These are phyloP conservation scores for Mirounga angustirostris DNA, from an alignment of 2,113 vertebrate genomes.

Conservation along the genomic window DNA sequence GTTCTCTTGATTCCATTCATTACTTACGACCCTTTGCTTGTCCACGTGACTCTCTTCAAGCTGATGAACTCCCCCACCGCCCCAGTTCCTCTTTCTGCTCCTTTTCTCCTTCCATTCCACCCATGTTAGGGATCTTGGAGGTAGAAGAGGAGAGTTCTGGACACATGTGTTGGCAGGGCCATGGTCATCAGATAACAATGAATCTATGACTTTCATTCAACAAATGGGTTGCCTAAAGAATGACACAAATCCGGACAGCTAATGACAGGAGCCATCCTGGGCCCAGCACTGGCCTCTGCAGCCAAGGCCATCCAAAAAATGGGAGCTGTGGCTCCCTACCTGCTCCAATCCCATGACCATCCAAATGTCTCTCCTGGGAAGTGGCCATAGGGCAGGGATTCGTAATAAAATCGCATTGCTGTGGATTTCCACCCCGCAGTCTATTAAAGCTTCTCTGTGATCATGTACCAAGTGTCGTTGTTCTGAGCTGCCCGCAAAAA, in stretches of 20 bases:
- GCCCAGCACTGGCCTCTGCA: neutral
- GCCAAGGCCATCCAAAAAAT: neutral
- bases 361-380: neutral
- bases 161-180: neutral
- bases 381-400: neutral
- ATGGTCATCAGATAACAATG: neutral
- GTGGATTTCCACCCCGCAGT: neutral
- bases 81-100: neutral
- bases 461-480: constrained; percentile 41
- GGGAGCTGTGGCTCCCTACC: neutral
- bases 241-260: neutral
- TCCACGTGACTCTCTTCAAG: constrained; percentile 52
- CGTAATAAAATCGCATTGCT: constrained; percentile 36
- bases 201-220: neutral
- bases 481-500: constrained; percentile 53
- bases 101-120: neutral
- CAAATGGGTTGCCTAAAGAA: neutral
- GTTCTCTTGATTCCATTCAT: constrained; percentile 29
- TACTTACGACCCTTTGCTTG: neutral
- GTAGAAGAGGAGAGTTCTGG: neutral
- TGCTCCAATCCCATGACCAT: neutral
- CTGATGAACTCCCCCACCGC: neutral
- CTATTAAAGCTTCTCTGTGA: constrained; percentile 76
- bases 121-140: neutral
- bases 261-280: neutral